Base-by-base conservation (phyloP, 2,888 invertebrate genomes). In the Willowsia nigromaculata region DNA sequence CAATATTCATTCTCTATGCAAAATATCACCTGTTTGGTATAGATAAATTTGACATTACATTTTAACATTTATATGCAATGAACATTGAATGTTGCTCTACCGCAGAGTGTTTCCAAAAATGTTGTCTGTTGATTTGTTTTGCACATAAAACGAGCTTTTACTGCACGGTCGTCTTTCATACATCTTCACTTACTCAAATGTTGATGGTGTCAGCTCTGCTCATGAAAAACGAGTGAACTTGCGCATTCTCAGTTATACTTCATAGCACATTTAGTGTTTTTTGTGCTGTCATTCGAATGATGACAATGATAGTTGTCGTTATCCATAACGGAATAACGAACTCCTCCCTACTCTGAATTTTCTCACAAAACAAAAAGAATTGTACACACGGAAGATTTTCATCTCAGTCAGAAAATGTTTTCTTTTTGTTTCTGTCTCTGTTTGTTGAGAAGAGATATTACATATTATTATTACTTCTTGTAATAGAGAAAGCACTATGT, bases 191-290 rank as follows among this genome's bases (percentile, higher is more conserved):
- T 40, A 30, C 71, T 11, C 27, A 25, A 76, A 78, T 85, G 76
- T 62, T 76, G 68, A 43, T 62, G 76, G 43, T 85, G 85, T 85
- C 85, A 78, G 62, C 85, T 59, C 62, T 59, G 85, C 62, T 78
- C 76, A 85, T 85, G 76, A 85, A 85, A 85, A 76, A 85, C 85
- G 85, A 85, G 85, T 76, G 78, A 85, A 85, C 85, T 85, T 85
- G 33, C 65, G 11, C 85, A 47, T 78, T 85, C 30, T 50, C 53
- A 40, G 74, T 11, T 40, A 76, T 76, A 27, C 62, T 62, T 76
- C 78, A 76, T 85, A 76, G 74, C 53, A 62, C 76, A 76, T 85
- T 85, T 74, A 37, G 59, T 74, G 50, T 59, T 83, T 25, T 18
- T 18, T 47, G 6, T 65, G 33, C n/a, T 65, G 30, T 65, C 65